A percentile compares a stretch with the other conserved stretches of the same genome.
Conservation (phyloP, 2,113 vertebrate genomes). For the Rostratula benghalensis region DNA sequence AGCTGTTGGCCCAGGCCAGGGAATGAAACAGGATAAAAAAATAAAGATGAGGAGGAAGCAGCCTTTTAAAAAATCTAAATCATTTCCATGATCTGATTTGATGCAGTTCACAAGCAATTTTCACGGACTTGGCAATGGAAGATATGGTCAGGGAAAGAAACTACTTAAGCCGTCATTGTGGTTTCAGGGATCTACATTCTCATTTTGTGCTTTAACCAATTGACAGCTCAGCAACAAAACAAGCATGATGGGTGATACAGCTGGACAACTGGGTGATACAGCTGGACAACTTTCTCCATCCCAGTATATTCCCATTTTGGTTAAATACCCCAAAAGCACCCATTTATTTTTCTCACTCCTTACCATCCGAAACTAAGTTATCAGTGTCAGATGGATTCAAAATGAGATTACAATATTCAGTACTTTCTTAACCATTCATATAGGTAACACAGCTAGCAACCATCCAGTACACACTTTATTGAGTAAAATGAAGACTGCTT, state of each 20-base stretch:
- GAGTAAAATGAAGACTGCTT: neutral
- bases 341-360: neutral
- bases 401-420: neutral
- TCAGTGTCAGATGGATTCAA: neutral
- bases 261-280: neutral
- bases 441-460: neutral
- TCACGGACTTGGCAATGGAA: neutral
- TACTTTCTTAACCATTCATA: neutral
- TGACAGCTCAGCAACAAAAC: neutral
- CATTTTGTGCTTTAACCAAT: neutral
- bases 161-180: neutral
- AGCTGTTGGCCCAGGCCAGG: neutral
- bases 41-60: neutral
- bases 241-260: neutral
- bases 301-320: neutral
- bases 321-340: neutral
- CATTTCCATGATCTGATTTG: slow-evolving; percentile 3
- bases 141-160: slow-evolving; percentile 11
- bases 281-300: neutral
- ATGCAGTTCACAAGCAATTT: slow-evolving; percentile 30
- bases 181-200: slow-evolving; percentile 6
- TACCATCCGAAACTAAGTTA: neutral
- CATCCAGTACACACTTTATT: neutral
- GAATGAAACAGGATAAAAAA: neutral
- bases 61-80: slow-evolving; percentile 15